These are phyloP conservation scores for Pocillopora damicornis DNA, from an alignment of 64 coral and sea anemone species.

Conservation along the genomic window DNA sequence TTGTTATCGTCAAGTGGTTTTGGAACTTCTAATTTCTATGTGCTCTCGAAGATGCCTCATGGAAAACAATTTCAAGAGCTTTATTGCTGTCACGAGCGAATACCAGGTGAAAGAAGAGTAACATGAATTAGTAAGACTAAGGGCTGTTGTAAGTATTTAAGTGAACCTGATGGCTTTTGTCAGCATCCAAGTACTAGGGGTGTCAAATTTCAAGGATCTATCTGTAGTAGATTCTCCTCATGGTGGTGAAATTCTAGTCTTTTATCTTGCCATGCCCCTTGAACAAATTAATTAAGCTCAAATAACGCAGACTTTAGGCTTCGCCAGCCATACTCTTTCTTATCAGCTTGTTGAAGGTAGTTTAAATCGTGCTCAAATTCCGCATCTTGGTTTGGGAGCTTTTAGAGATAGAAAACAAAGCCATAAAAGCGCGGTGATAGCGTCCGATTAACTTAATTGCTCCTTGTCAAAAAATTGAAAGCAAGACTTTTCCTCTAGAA, in stretches of 20 bases:
- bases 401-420: constrained; percentile 36
- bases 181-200: constrained; percentile 64
- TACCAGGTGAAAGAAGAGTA: constrained; percentile 85
- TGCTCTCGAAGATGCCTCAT: constrained; percentile 53
- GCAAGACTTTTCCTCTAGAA: not conserved
- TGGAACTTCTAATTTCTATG: constrained; percentile 40
- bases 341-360: constrained; percentile 65
- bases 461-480: constrained; percentile 31
- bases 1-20: constrained; percentile 20
- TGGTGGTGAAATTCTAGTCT: constrained; percentile 67
- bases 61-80: constrained; percentile 70
- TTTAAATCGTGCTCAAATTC: constrained; percentile 60
- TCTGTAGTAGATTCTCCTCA: constrained; percentile 69
- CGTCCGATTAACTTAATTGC: constrained; percentile 49
- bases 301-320: constrained; percentile 53
- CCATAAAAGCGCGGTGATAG: constrained; percentile 35
- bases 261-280: constrained; percentile 68
- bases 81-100: constrained; percentile 93
- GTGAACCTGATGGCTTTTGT: constrained; percentile 84
- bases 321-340: constrained; percentile 33
- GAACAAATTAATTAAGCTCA: constrained; percentile 81
- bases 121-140: constrained; percentile 67
- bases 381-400: constrained; percentile 37
- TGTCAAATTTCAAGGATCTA: constrained; percentile 76
- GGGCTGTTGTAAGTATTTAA: constrained; percentile 93